These are phyloP conservation scores for Polyommatus icarus DNA, from an alignment of 2,888 invertebrate species.

Conservation along the genomic window DNA sequence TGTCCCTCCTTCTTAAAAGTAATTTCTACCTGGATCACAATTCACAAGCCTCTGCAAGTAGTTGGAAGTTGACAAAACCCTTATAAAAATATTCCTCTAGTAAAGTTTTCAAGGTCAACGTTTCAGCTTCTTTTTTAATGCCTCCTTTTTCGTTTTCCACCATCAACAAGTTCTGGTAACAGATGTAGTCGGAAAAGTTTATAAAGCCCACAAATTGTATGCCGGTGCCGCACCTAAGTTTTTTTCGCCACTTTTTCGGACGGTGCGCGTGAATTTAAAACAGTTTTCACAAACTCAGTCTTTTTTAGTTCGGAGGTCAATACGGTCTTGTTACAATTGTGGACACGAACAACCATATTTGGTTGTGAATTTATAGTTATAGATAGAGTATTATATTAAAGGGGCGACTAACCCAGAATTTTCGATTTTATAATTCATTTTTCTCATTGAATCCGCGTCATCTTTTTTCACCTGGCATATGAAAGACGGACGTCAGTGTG, in stretches of 20 bases:
- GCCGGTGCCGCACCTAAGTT: constrained; percentile 13
- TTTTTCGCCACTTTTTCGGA: constrained; percentile 15
- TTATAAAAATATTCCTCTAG: background rate
- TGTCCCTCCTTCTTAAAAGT: too few relatives aligned
- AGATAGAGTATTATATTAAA: too few relatives aligned
- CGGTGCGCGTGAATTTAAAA: constrained; percentile 29
- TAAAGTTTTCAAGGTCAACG: background rate
- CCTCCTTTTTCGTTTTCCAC: background rate
- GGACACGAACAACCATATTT: background rate
- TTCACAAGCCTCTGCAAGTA: too few relatives aligned
- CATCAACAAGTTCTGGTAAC: constrained; percentile 25
- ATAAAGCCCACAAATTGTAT: constrained; percentile 22
- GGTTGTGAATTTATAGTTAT: too few relatives aligned
- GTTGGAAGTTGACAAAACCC: too few relatives aligned
- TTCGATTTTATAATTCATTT: too few relatives aligned
- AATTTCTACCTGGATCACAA: too few relatives aligned
- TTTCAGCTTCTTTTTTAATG: background rate
- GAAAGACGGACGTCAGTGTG: too few relatives aligned
- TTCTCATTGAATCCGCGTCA: too few relatives aligned
- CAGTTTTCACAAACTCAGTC: constrained; percentile 19
- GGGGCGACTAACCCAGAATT: too few relatives aligned
- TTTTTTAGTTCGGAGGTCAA: constrained; percentile 9
- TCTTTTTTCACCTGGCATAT: too few relatives aligned
- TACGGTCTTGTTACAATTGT: background rate
- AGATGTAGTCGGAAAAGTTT: constrained; percentile 25